These are phyloP conservation scores for Brachyhypopomus occidentalis DNA, from an alignment of 2,113 vertebrate genomes.

Conservation along the genomic window DNA sequence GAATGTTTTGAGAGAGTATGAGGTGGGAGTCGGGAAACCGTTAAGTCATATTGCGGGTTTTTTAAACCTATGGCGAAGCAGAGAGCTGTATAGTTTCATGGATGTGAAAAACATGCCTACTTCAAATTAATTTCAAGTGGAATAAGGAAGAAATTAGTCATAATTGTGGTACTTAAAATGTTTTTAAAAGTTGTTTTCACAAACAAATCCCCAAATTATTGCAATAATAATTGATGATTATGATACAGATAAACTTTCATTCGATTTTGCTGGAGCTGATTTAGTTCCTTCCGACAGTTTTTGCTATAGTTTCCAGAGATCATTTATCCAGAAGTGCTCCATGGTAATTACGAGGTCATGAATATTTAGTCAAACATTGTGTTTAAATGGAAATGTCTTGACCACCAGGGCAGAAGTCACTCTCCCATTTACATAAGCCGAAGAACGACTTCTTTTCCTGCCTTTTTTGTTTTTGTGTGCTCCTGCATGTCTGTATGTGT, in stretches of 20 bases:
- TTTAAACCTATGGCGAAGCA: too few relatives aligned
- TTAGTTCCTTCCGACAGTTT: neutral
- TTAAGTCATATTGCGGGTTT: neutral
- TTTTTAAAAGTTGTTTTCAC: neutral
- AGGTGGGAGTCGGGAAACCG: neutral
- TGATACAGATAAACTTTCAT: constrained; percentile 17
- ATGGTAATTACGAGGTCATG: constrained; percentile 36
- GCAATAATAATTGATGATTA: neutral
- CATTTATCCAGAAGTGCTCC: constrained; percentile 15
- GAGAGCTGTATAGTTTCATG: too few relatives aligned
- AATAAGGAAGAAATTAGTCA: too few relatives aligned
- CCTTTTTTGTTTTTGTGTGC: neutral
- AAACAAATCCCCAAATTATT: neutral
- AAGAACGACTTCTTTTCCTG: neutral
- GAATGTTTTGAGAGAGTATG: neutral
- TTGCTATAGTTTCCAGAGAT: neutral
- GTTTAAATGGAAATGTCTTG: constrained; percentile 43
- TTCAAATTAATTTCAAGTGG: too few relatives aligned
- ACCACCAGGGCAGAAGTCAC: neutral
- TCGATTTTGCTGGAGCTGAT: constrained; percentile 16
- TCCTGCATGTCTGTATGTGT: neutral
- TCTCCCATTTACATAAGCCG: constrained; percentile 18
- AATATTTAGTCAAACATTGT: constrained; percentile 45
- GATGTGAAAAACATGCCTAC: too few relatives aligned
- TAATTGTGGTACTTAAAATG: too few relatives aligned